Base-by-base conservation (phyloP, 2,113 vertebrate genomes). In the Lepus timidus region DNA sequence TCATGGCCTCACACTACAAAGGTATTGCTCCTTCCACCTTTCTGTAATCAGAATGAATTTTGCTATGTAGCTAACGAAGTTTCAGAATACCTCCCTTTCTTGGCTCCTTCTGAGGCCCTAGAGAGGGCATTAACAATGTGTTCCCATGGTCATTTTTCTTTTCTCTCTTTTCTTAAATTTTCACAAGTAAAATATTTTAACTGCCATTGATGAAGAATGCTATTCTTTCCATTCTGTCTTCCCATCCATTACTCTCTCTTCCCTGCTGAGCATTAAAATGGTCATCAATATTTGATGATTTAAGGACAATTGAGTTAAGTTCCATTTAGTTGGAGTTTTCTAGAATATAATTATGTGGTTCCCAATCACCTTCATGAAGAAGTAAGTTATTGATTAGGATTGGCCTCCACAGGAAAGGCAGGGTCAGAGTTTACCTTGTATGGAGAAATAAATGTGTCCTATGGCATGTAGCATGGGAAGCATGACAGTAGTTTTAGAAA, bases 151-250 rank as follows among this genome's bases (percentile, higher is more conserved):
- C 22, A 11, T 25, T 13, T 73, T 78, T n/a, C 33, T 74, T 71
- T 6, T 23, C 7, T 25, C n/a, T 8, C 13, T 16, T 33, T 29
- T 22, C 80, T 58, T 29, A 31, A 44, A 68, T 20, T 86, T 95
- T 84, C 27, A 52, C 74, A 94, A 93, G 19, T 74, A 70, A 74
- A 78, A 62, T 70, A 70, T 55, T 65, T 92, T 79, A 92, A 49
- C 27, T 85, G 12, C 12, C 64, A n/a, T 64, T 64, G 5, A 4
- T 75, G 78, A 68, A 88, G 16, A 88, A 58, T 44, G 1, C 14
- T 39, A 3, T 14, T 93, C 49, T 90, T 76, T 62, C 22, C 36
- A 76, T 67, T 64, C 9, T 82, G 0, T 11, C n/a, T 61, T 33
- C 19, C 10, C 6, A 2, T 29, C 7, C 14, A 25, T 90, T 20